These are phyloP conservation scores for Bombycilla garrulus DNA, from an alignment of 2,113 vertebrate genomes.

Conservation along the genomic window DNA sequence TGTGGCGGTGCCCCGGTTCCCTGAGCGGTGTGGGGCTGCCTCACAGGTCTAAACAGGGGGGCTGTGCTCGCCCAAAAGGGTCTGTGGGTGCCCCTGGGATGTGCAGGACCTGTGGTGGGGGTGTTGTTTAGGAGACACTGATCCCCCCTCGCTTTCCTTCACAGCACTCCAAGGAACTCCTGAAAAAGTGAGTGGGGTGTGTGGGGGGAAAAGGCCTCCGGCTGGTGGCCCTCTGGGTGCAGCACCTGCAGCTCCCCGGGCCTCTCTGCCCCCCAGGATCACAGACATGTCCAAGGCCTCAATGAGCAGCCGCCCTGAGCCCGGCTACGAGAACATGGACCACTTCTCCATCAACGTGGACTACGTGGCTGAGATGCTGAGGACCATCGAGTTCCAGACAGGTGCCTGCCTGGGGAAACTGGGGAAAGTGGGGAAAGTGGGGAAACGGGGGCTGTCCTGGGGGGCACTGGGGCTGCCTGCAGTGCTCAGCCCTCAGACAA, in stretches of 20 bases:
- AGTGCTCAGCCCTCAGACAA: neutral
- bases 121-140: neutral
- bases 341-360: slow-evolving; percentile 82
- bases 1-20: fast-evolving
- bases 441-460: too few relatives aligned
- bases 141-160: neutral
- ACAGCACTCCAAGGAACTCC: slow-evolving; percentile 85
- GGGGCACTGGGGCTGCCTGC: too few relatives aligned
- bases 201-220: neutral
- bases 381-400: slow-evolving; percentile 84
- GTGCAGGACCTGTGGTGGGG: neutral
- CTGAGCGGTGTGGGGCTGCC: neutral
- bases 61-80: neutral
- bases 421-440: too few relatives aligned
- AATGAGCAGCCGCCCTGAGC: slow-evolving; percentile 74
- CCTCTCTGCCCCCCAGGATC: slow-evolving; percentile 72
- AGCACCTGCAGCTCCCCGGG: neutral
- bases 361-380: slow-evolving; percentile 76
- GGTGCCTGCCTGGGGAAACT: slow-evolving; percentile 57
- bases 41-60: neutral
- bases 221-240: too few relatives aligned
- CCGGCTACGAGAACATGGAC: slow-evolving; percentile 84
- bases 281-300: slow-evolving; percentile 77
- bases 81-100: neutral
- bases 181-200: slow-evolving; percentile 84